Conservation (phyloP, 2,113 vertebrate genomes). For the Ageneiosus marmoratus region DNA sequence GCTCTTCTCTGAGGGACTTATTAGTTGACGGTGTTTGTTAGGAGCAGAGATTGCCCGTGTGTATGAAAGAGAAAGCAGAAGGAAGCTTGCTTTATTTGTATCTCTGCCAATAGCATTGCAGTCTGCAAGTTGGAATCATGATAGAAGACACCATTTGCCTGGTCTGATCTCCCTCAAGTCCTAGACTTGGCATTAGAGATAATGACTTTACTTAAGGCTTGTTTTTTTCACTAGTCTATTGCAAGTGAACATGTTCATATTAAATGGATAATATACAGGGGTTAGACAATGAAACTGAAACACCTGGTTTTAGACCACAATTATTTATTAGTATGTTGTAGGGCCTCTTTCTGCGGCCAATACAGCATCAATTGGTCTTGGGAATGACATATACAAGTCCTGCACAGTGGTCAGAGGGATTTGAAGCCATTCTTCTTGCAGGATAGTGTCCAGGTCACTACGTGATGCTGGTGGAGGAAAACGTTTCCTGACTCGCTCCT, state of each 20-base stretch:
- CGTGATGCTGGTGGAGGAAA: too few relatives aligned
- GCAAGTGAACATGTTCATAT: background rate
- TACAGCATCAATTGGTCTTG: too few relatives aligned
- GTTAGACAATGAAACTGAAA: too few relatives aligned
- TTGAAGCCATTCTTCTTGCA: too few relatives aligned
- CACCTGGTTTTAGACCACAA: too few relatives aligned
- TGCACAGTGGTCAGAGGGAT: too few relatives aligned
- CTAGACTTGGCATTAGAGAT: background rate
- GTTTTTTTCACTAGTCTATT: background rate
- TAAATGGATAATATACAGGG: background rate
- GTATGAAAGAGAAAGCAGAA: background rate
- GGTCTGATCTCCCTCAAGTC: conserved; percentile 3
- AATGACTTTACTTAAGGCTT: background rate
- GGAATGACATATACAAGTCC: too few relatives aligned
- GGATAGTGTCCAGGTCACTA: too few relatives aligned
- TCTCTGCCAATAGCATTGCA: background rate
- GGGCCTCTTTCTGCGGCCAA: too few relatives aligned
- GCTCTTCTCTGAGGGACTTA: conserved; percentile 33
- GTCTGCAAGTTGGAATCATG: background rate
- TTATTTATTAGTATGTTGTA: too few relatives aligned
- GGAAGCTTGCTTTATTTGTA: background rate
- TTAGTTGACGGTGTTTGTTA: conserved; percentile 8
- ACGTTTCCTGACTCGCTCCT: too few relatives aligned
- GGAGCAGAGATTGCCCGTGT: background rate
- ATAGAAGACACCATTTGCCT: background rate